Evolutionary conservation across 2,797 vertebrate species (phyloP), one percentile per base, ranked within the genome.

Genomic region (Amblyopsis hoosieri): DNA sequence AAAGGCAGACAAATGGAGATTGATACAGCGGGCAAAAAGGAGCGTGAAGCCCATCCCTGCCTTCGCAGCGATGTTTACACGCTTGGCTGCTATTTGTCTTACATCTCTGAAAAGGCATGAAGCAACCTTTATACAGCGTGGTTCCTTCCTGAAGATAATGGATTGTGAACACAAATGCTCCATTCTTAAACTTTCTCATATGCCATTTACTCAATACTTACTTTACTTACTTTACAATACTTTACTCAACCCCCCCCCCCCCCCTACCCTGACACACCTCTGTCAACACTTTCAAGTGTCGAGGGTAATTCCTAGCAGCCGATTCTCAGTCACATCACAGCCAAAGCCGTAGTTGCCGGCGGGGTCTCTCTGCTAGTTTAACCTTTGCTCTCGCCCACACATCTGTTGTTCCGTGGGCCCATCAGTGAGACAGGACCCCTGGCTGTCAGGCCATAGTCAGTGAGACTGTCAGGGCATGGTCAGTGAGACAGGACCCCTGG

Each of bases 321-420:
- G 82, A 89, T 90, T 90, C 86, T 79, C 84, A 85, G 85, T 82
- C 87, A 90, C 90, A 88, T 29, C 86, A 84, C 80, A 77, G 31
- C 13, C 23, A 23, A n/a, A n/a, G 14, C 12, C 12, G 79, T 76
- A 76, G 85, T 80, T 70, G 57, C 78, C 79, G 64, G 79, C 12
- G 33, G 75, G 87, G 79, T 80, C 87, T 89, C 82, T 31, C 85
- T 76, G 89, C 83, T 83, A 81, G 89, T 90, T 90, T 88, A 91
- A 90, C 89, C 85, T 90, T 87, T 91, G 88, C 84, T 81, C 86
- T 75, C 48, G 11, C 79, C 75, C 75, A 75, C 71, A 67, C 88
- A 90, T 85, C 84, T 88, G 89, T 89, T 91, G 88, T 90, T 85
- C 79, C 79, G 82, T 55, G 76, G 71, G 84, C 72, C 82, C 71